Percentiles rank a stretch among this genome's conserved stretches.
phyloP scores from a whole-genome alignment of 2,888 invertebrate species.

The Volucella inflata region DNA sequence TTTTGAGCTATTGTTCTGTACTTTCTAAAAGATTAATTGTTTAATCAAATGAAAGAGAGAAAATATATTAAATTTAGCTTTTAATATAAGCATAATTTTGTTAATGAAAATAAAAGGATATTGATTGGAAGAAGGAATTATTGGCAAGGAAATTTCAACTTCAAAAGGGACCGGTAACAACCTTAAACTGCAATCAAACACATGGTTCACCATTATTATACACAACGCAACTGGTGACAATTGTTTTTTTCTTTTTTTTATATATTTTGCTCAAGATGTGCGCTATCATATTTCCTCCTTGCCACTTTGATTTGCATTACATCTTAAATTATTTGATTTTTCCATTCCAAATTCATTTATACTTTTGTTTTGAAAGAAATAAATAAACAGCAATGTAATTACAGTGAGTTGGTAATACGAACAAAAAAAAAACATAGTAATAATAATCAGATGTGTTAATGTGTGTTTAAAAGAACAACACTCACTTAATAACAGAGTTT shows the following conservation, averaged over 20 bases:
- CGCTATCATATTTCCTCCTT: conserved; percentile 50
- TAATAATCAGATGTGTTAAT: conserved; percentile 55
- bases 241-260: no score
- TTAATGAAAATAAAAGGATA: conserved; percentile 33
- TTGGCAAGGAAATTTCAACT: conserved; percentile 57
- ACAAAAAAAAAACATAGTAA: conserved; percentile 5
- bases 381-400: conserved; percentile 52
- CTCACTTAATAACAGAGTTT: conserved; percentile 51
- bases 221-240: conserved; percentile 35
- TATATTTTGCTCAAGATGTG: conserved; percentile 67
- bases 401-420: no score
- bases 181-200: conserved; percentile 54
- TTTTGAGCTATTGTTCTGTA: no score
- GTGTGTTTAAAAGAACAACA: conserved; percentile 60
- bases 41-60: not conserved
- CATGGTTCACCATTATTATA: conserved; percentile 37
- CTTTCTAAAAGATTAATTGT: no score
- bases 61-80: conserved; percentile 2
- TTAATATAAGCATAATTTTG: conserved; percentile 4
- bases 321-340: conserved; percentile 50
- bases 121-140: conserved; percentile 73
- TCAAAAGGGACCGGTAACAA: conserved; percentile 67
- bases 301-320: conserved; percentile 63
- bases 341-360: conserved; percentile 35
- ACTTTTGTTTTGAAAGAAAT: conserved; percentile 29